Evolutionary conservation across 2,113 vertebrate genomes (phyloP).

Genomic region (Prunella fulvescens): DNA sequence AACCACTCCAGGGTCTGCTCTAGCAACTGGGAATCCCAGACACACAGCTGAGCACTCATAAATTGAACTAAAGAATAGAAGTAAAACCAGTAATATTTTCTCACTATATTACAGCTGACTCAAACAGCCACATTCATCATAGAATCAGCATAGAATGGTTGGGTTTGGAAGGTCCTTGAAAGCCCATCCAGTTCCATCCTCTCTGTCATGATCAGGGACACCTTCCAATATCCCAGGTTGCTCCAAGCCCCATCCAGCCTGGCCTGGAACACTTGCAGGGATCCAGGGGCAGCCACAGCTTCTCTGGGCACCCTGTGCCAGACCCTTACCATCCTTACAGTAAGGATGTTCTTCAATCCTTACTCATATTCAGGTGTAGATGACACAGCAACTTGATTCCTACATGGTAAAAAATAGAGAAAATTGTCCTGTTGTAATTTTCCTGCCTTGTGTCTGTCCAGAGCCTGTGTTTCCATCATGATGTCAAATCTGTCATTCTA

Average conservation of each 20-base stretch:
- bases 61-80: not conserved
- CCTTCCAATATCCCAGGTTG: fast-evolving
- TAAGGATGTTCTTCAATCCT: not conserved
- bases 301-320: not conserved
- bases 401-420: fast-evolving
- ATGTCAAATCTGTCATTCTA: not conserved
- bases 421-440: not conserved
- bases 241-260: not conserved
- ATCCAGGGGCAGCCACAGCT: not conserved
- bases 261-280: not conserved
- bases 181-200: not conserved
- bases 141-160: not conserved
- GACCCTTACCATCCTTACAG: not conserved
- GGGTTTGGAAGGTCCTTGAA: not conserved
- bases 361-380: not conserved
- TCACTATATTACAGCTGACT: not conserved
- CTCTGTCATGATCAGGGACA: not conserved
- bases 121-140: not conserved
- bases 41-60: not conserved
- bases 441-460: not conserved
- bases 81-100: not conserved
- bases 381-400: not conserved
- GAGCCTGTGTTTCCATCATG: not conserved
- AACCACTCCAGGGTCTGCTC: not conserved
- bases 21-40: not conserved